Conservation (phyloP, 2,113 vertebrate species). For the Progne subis region DNA sequence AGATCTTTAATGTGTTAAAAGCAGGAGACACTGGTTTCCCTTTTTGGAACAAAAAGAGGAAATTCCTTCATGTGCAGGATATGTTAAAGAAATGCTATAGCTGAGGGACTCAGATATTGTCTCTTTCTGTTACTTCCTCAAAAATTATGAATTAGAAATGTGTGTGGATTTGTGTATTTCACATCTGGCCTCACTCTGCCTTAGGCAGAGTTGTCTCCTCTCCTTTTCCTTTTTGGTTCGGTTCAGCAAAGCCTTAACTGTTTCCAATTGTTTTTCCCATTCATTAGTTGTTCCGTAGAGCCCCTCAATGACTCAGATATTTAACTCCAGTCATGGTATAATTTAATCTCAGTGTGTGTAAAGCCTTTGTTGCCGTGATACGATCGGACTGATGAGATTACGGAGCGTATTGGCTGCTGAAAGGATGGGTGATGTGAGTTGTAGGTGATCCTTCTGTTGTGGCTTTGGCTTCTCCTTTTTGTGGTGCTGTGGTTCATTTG, state of each 20-base stretch:
- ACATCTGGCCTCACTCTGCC: background rate
- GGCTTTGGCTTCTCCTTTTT: constrained; percentile 2
- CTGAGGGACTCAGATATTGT: background rate
- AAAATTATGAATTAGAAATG: background rate
- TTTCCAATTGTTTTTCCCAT: background rate
- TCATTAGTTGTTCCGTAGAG: background rate
- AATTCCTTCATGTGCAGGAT: constrained; percentile 27
- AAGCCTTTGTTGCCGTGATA: background rate
- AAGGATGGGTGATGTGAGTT: background rate
- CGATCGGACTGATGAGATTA: background rate
- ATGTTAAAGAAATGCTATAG: background rate
- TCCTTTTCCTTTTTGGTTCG: background rate
- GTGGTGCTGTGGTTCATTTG: background rate
- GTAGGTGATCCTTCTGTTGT: background rate
- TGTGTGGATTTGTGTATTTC: background rate
- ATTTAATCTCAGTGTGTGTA: background rate
- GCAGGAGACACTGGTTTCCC: constrained; percentile 1
- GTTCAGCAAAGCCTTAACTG: background rate
- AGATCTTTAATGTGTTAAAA: background rate
- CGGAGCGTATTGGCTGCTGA: background rate
- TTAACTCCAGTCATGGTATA: background rate
- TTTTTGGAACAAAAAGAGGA: constrained; percentile 47
- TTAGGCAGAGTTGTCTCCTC: background rate
- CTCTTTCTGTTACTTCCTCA: background rate
- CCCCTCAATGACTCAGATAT: background rate